Percentiles rank a stretch among this genome's conserved stretches.
phyloP scores from a whole-genome alignment of 2,888 invertebrate genomes.

The Notodonta dromedarius region DNA sequence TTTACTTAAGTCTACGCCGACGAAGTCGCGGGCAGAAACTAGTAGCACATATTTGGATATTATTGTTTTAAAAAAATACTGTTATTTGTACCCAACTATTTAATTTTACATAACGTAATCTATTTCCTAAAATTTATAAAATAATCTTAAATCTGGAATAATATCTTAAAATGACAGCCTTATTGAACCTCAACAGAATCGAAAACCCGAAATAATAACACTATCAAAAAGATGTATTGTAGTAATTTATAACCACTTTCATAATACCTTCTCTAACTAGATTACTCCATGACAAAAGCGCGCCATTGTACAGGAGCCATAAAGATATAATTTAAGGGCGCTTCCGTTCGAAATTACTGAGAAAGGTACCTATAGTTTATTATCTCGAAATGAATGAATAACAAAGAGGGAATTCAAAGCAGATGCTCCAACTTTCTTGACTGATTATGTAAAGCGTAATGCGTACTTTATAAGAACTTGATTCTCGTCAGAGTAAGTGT shows the following conservation, averaged over 20 bases:
- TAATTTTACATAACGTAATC: no score
- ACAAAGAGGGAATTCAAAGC: slow-evolving; percentile 24
- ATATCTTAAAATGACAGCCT: slow-evolving; percentile 12
- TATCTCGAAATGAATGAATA: slow-evolving; percentile 30
- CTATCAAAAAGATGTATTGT: slow-evolving; percentile 28
- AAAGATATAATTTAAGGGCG: slow-evolving; percentile 50
- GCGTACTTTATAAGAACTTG: not conserved
- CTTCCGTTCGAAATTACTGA: slow-evolving; percentile 39
- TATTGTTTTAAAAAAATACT: no score
- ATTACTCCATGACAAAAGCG: slow-evolving; percentile 35
- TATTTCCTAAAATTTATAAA: no score
- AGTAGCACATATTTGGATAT: no score
- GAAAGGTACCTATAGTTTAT: slow-evolving; percentile 28
- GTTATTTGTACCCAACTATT: no score
- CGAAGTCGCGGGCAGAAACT: no score
- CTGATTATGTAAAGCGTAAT: not conserved
- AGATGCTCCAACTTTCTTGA: not conserved
- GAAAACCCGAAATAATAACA: slow-evolving; percentile 19
- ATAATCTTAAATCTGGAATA: not conserved
- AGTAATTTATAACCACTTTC: slow-evolving; percentile 34
- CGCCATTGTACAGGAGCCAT: slow-evolving; percentile 43
- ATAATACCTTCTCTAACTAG: slow-evolving; percentile 31
- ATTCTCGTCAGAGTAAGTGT: no score
- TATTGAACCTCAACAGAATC: slow-evolving; percentile 13
- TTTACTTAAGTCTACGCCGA: no score